Base-by-base conservation (phyloP, 2,797 vertebrate species). In the Hemibagrus guttatus region DNA sequence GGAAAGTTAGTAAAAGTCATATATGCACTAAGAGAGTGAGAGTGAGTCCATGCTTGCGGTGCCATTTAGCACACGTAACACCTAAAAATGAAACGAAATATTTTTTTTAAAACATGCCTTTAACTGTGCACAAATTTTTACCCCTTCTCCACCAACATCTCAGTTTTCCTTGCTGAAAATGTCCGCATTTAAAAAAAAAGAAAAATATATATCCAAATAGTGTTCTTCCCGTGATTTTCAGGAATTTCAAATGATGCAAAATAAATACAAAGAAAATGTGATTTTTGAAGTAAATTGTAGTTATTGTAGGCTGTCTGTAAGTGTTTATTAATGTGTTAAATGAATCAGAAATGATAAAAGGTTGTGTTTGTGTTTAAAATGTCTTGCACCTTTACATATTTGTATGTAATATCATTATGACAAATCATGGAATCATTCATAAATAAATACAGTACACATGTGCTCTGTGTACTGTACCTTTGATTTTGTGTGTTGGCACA, bases 1-100 rank as follows among this genome's bases (percentile, higher is more conserved):
- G 64, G 72, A 46, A 63, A 26, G 63, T 74, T 52, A 21, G 58
- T 21, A 56, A 85, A 69, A 56, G 28, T 8, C 16, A 63, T 83
- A 64, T 84, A 81, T 82, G 79, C n/a, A 83, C 19, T 83, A 52
- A 54, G 17, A 46, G 12, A 28, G 52, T 52, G 8, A 52, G 26
- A 7, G 28, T 71, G 46, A 52, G 42, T 54, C 46, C 72, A 54
- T 28, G 72, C 76, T 59, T 23, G 11, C 26, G 7, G 26, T 54
- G 14, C 3, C n/a, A 11, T 54, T 52, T 75, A 75, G 13, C 13
- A 74, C 71, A n/a, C 16, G 63, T 16, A 35, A 8, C 31, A 19
- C 31, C 31, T 35, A 39, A 39, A 35, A 69, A 69, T 35, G 21
- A 39, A 39, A 6, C 7, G 3, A 9, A 49, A 49, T 39, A 39